Base-by-base conservation (phyloP, 2,113 vertebrate genomes). In the Toxotes jaculatrix region DNA sequence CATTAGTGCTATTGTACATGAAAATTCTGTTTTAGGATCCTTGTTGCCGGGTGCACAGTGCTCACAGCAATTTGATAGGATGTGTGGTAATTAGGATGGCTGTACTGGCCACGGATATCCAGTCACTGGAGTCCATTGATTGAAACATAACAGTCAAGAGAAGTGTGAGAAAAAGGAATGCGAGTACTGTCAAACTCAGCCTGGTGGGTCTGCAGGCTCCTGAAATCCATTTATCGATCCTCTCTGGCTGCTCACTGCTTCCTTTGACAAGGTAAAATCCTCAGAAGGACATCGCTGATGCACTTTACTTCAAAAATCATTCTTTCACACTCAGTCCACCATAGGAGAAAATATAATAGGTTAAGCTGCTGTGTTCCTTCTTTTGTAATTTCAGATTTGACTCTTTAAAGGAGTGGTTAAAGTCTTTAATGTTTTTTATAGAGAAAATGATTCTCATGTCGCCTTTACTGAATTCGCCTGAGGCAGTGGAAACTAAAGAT, bases 151-250 rank as follows among this genome's bases (percentile, higher is more conserved):
- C 82, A 85, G 75, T 82, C 56, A 69, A 73, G 67, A 73, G 27
- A 27, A 27, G 72, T 83, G 84, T 67, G 74, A 61, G 79, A 78
- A 65, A 74, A 73, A 45, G 51, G 47, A 62, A 64, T 47, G 31
- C 32, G 49, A 65, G 62, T 16, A 64, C 75, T 57, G 76, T 83
- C 79, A 82, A 66, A 83, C 49, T 81, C 42, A 36, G 56, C 60
- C 42, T 53, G 27, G 75, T 59, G 42, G 51, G 62, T 63, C 43
- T 31, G 43, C 56, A 66, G 31, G 57, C 75, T 86, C 83, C 67
- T 88, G 67, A 19, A 82, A 89, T 90, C 88, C 11, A 87, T 87
- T 38, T 81, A 93, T 92, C 0, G 88, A 92, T 86, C 56, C n/a
- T 51, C 0, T 27, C 84, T 74, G 78, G 61, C 75, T 76, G 59